Base-by-base conservation (phyloP, 2,888 invertebrate species). In the Nomada flava region DNA sequence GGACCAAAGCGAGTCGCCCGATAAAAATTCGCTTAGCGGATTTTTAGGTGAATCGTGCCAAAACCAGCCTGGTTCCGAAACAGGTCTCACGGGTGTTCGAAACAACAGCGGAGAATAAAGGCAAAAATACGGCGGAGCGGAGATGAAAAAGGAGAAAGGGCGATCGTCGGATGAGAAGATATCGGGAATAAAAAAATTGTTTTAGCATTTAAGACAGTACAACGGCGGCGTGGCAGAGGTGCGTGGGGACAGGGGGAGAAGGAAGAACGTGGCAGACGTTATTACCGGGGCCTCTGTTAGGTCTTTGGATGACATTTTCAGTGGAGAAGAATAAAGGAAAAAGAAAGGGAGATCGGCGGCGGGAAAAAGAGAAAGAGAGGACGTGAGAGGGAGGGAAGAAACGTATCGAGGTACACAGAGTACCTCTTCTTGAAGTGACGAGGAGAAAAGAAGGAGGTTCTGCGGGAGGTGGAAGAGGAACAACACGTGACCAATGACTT, bases 401-500 rank as follows among this genome's bases (percentile, higher is more conserved):
- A 89, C 86, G 86, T 87, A 86, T 88, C 85, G 87, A 85, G 87
- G 89, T 85, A 86, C 70, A 80, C 74, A 69, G 76, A 70, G 84
- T 64, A 79, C 86, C 80, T 86, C 86, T 89, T 89, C 88, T 89
- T 76, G 72, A 83, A 80, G 78, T 82, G 77, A 77, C 70, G 76
- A 67, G 78, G 70, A 72, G 77, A 76, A 73, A 86, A 83, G 84
- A 83, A 79, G 84, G 85, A 82, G 88, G 85, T 64, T 79, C 86
- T 82, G 77, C 81, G 84, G 73, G 85, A 70, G 86, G 82, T 76
- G 76, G 86, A 83, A 83, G 88, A 84, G 86, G 88, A 86, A 90
- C 75, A 89, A 89, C 93, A 93, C 93, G 93, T 93, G 93, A 93
- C 92, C 93, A 91, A 91, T 92, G 90, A 91, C 92, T 93, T 93